These are phyloP conservation scores for Cryptoblepharus egeriae DNA, from an alignment of 2,797 vertebrate species.

Conservation along the genomic window DNA sequence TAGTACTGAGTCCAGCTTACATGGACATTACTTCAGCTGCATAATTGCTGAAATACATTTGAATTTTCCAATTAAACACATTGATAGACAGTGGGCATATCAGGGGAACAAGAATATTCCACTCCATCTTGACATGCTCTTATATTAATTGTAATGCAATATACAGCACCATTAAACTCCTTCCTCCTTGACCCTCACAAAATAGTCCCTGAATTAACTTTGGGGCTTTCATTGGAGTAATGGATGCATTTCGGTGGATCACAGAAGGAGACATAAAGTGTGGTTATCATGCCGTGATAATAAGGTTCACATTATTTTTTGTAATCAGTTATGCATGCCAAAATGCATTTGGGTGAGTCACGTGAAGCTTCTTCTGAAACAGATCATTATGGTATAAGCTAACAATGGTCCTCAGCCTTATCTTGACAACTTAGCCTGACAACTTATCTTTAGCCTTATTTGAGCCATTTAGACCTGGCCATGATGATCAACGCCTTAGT, in stretches of 20 bases:
- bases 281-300: neutral
- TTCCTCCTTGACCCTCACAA: neutral
- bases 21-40: conserved; percentile 4
- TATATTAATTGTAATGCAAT: conserved; percentile 1
- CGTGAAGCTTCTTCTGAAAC: too few species aligned
- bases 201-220: neutral
- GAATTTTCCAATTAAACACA: conserved; percentile 19
- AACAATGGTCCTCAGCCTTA: too few species aligned
- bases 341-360: neutral
- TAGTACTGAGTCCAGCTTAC: conserved; percentile 19
- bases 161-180: too few species aligned
- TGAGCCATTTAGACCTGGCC: too few species aligned
- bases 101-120: neutral
- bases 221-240: neutral
- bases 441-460: too few species aligned
- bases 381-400: too few species aligned
- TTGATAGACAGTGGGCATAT: conserved; percentile 1
- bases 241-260: neutral
- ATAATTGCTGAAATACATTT: conserved; percentile 21
- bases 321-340: neutral
- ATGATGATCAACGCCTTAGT: too few species aligned
- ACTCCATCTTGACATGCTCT: neutral
- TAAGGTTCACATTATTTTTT: neutral
- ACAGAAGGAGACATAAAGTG: too few species aligned
- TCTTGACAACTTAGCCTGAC: too few species aligned